These are phyloP conservation scores for Drosophila ananassae DNA, from an alignment of 1,140 invertebrate species.

Conservation along the genomic window DNA sequence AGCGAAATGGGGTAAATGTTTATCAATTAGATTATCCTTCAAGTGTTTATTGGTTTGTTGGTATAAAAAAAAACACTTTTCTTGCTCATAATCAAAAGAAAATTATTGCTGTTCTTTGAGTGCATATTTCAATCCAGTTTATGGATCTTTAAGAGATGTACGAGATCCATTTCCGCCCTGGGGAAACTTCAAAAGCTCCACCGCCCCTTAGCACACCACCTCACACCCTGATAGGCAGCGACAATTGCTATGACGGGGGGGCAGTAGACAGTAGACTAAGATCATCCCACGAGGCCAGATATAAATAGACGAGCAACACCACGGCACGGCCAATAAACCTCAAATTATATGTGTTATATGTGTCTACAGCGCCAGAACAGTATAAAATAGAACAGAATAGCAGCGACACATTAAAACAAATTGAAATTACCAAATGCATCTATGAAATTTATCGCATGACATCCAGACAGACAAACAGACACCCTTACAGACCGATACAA, in stretches of 20 bases:
- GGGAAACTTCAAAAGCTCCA: conserved; percentile 62
- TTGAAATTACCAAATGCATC: conserved; percentile 81
- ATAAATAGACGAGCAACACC: conserved; percentile 51
- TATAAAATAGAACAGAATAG: conserved; percentile 33
- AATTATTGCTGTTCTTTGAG: conserved; percentile 3
- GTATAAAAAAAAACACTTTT: not conserved
- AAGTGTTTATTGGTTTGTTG: too few relatives aligned
- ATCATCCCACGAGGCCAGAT: conserved; percentile 61
- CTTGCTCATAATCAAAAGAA: not conserved
- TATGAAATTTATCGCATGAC: conserved; percentile 71
- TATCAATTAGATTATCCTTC: too few relatives aligned
- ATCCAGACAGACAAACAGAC: conserved; percentile 27
- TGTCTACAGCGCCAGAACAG: conserved; percentile 9
- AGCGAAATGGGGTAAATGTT: too few relatives aligned
- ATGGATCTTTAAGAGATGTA: conserved; percentile 27
- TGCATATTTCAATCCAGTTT: conserved; percentile 20
- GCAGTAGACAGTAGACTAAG: not conserved
- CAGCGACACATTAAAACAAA: conserved; percentile 71
- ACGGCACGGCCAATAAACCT: conserved; percentile 65
- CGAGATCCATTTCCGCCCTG: conserved; percentile 38
- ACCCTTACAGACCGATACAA: conserved; percentile 17
- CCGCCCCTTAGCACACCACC: not conserved
- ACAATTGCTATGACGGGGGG: conserved; percentile 51
- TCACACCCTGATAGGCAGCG: conserved; percentile 43
- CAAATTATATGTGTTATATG: conserved; percentile 68